A percentile compares a stretch with the other conserved stretches of the same genome.
These are phyloP conservation scores for Parotia lawesii DNA, from an alignment of 2,113 vertebrate species.

Conservation along the genomic window DNA sequence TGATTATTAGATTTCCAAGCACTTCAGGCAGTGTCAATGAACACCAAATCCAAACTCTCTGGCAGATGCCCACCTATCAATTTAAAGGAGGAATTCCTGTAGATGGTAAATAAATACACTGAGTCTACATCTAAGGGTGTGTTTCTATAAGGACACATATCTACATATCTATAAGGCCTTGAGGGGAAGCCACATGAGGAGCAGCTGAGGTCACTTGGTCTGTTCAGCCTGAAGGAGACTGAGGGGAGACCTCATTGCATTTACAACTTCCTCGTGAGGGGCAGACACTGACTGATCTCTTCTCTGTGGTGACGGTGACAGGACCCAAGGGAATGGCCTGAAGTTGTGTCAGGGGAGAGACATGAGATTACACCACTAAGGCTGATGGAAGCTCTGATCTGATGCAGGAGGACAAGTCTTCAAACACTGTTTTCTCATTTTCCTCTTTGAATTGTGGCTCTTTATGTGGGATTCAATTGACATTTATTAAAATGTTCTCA, in stretches of 20 bases:
- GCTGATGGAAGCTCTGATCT: background rate
- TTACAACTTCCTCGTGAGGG: background rate
- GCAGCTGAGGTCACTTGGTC: background rate
- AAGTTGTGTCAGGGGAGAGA: background rate
- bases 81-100: background rate
- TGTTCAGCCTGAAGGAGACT: background rate
- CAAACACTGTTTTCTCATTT: background rate
- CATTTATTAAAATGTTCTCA: background rate
- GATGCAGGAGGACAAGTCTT: background rate
- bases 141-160: too few species aligned
- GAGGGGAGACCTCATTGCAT: accelerated
- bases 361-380: background rate
- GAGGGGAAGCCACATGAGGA: background rate
- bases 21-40: background rate
- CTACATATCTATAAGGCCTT: background rate
- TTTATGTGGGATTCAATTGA: background rate
- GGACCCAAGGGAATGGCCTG: background rate
- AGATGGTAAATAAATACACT: background rate
- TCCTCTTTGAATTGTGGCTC: background rate
- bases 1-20: background rate
- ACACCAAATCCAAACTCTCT: background rate
- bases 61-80: background rate
- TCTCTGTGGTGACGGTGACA: background rate
- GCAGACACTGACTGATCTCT: background rate
- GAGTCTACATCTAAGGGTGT: background rate